A percentile compares a stretch with the other conserved stretches of the same genome.
These are phyloP conservation scores for Monodelphis domestica DNA, from an alignment of 2,797 vertebrate genomes.

Conservation along the genomic window DNA sequence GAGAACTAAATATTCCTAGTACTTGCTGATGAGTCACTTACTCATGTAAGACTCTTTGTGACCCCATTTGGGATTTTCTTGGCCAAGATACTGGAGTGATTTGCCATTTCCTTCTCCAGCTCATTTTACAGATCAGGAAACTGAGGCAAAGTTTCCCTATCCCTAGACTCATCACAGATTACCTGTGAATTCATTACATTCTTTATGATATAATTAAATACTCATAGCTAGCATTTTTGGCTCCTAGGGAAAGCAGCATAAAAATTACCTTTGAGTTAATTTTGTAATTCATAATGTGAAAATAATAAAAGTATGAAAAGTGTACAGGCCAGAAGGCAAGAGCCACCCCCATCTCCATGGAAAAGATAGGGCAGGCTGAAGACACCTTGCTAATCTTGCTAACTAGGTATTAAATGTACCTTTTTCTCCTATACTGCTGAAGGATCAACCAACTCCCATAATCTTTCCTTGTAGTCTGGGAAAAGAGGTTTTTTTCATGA, in stretches of 20 bases:
- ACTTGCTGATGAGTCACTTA: too few relatives aligned
- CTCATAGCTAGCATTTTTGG: background rate
- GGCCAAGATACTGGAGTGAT: too few relatives aligned
- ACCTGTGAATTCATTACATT: too few relatives aligned
- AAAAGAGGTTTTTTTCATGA: background rate
- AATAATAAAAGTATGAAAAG: background rate
- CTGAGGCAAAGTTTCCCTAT: too few relatives aligned
- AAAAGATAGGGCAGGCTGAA: background rate
- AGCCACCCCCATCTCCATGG: background rate
- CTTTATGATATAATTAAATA: background rate
- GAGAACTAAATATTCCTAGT: background rate
- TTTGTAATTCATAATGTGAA: background rate
- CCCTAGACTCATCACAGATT: background rate
- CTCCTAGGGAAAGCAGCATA: background rate
- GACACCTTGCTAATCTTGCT: background rate
- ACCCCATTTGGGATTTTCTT: too few relatives aligned
- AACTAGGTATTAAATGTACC: background rate
- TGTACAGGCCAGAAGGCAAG: background rate
- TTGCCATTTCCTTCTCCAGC: too few relatives aligned
- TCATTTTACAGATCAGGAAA: too few relatives aligned
- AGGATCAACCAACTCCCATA: background rate
- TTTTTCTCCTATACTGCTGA: background rate
- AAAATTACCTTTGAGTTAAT: background rate
- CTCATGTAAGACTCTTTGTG: too few relatives aligned
- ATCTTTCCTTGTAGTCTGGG: background rate